These are phyloP conservation scores for Cairina moschata DNA, from an alignment of 2,113 vertebrate genomes.

Conservation along the genomic window DNA sequence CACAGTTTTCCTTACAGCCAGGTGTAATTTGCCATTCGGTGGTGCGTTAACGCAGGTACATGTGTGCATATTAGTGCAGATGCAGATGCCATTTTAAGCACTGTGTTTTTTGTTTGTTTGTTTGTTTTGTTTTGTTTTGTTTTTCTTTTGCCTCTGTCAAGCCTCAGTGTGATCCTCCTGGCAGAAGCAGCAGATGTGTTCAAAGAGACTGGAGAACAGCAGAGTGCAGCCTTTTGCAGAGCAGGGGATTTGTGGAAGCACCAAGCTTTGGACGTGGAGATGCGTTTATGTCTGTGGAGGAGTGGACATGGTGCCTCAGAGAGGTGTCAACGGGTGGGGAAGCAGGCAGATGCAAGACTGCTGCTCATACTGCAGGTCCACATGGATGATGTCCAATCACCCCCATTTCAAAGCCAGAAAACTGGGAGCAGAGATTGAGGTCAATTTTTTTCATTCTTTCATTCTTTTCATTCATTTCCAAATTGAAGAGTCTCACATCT, in stretches of 20 bases:
- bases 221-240: neutral
- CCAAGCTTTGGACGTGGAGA: neutral
- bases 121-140: no score
- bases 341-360: neutral
- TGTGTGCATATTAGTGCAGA: fast-evolving
- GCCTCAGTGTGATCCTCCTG: neutral
- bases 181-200: neutral
- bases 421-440: neutral
- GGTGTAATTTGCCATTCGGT: neutral
- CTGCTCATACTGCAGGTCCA: neutral
- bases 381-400: neutral
- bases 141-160: neutral
- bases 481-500: neutral
- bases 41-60: neutral
- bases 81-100: neutral
- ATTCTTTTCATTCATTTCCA: neutral
- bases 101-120: neutral
- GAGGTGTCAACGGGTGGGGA: neutral
- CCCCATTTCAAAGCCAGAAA: neutral
- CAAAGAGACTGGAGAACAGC: neutral
- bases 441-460: neutral
- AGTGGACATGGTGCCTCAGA: neutral
- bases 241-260: neutral
- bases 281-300: neutral
- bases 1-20: neutral